Evolutionary conservation across 2,113 vertebrate genomes (phyloP).

Genomic region (Elachura formosa): DNA sequence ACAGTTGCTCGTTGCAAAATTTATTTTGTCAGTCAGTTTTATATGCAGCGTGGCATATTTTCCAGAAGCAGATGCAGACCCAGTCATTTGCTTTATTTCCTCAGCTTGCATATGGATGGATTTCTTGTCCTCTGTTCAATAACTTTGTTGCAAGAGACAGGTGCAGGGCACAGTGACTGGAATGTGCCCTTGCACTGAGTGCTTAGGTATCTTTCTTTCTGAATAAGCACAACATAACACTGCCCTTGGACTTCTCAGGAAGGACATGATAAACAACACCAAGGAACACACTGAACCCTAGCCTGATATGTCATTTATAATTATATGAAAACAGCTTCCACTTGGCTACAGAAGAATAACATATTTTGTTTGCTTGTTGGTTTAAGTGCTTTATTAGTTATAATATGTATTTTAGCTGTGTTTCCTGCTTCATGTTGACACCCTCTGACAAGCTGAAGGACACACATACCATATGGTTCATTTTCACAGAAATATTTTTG

Average conservation of each 20-base stretch:
- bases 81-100: background rate
- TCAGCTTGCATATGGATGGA: background rate
- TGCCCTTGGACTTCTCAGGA: background rate
- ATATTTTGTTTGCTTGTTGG: background rate
- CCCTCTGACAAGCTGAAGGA: background rate
- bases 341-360: background rate
- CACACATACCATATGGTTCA: fast-evolving
- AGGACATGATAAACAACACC: background rate
- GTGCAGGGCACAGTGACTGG: background rate
- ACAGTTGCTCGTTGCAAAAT: background rate
- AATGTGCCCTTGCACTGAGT: fast-evolving
- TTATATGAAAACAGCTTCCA: background rate
- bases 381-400: background rate
- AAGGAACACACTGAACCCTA: background rate
- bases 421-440: background rate
- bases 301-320: background rate
- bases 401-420: background rate
- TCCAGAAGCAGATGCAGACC: background rate
- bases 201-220: background rate
- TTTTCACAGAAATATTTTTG: background rate
- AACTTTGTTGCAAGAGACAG: background rate
- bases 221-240: background rate
- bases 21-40: background rate
- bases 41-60: background rate
- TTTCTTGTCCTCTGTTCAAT: background rate